Percentiles rank a stretch among this genome's conserved stretches.
Evolutionary conservation across 2,797 vertebrate genomes (phyloP).

Genomic region (Staurois parvus): DNA sequence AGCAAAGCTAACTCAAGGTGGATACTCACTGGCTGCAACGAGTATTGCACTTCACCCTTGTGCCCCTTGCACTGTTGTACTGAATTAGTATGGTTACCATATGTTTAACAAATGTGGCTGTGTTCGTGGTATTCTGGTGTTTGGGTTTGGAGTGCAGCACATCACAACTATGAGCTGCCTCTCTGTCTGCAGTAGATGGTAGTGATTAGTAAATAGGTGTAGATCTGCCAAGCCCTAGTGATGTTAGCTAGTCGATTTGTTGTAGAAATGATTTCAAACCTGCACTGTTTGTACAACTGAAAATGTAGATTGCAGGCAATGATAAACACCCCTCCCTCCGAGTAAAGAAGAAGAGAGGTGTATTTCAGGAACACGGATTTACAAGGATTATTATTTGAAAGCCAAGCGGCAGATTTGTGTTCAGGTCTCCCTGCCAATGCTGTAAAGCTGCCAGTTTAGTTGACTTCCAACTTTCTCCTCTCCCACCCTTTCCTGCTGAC

Average conservation of each 20-base stretch:
- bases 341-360: not conserved
- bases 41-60: not conserved
- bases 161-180: too few species aligned
- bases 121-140: not conserved
- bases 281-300: not conserved
- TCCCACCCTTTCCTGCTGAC: not conserved
- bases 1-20: not conserved
- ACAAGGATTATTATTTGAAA: constrained; percentile 1
- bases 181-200: not conserved
- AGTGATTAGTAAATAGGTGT: constrained; percentile 6
- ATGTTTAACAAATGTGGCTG: not conserved
- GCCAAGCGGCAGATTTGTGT: not conserved
- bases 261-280: not conserved
- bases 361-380: constrained; percentile 19
- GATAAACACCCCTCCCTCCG: not conserved
- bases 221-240: not conserved
- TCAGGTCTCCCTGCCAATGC: not conserved
- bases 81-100: not conserved
- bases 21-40: not conserved
- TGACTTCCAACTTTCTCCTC: not conserved
- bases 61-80: not conserved
- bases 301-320: not conserved
- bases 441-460: not conserved
- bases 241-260: not conserved
- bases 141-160: not conserved